Conservation (phyloP, 2,888 invertebrate genomes). For the Galeruca laticollis region DNA sequence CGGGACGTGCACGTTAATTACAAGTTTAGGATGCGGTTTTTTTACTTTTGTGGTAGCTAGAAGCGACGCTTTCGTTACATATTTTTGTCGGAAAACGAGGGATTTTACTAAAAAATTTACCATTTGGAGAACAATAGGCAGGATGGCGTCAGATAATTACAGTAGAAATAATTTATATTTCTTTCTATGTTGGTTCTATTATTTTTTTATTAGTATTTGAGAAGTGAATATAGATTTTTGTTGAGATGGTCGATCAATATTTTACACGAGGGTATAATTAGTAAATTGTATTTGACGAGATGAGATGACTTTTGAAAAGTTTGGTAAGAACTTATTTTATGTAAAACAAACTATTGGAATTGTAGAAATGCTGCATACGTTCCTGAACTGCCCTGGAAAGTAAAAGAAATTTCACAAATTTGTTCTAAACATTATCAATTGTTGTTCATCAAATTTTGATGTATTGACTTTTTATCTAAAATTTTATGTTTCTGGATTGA, state of each 20-base stretch:
- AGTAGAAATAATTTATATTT: slow-evolving; percentile 17
- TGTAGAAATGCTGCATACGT: no score
- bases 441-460: no score
- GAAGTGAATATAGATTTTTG: not conserved
- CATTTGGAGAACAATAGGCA: slow-evolving; percentile 9
- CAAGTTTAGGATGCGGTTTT: slow-evolving; percentile 42
- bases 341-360: no score
- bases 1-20: slow-evolving; percentile 49
- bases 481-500: no score
- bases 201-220: slow-evolving; percentile 1
- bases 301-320: no score
- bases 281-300: not conserved
- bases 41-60: slow-evolving; percentile 33
- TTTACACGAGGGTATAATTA: not conserved
- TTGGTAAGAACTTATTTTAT: no score
- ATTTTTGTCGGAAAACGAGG: slow-evolving; percentile 12
- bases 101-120: slow-evolving; percentile 24
- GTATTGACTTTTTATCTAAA: no score
- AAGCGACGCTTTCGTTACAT: slow-evolving; percentile 1
- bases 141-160: slow-evolving; percentile 10
- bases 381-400: no score
- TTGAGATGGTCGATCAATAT: not conserved
- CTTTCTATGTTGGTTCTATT: not conserved
- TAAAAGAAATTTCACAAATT: no score
- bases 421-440: no score